These are phyloP conservation scores for Musca domestica DNA, from an alignment of 1,140 invertebrate species.

Conservation along the genomic window DNA sequence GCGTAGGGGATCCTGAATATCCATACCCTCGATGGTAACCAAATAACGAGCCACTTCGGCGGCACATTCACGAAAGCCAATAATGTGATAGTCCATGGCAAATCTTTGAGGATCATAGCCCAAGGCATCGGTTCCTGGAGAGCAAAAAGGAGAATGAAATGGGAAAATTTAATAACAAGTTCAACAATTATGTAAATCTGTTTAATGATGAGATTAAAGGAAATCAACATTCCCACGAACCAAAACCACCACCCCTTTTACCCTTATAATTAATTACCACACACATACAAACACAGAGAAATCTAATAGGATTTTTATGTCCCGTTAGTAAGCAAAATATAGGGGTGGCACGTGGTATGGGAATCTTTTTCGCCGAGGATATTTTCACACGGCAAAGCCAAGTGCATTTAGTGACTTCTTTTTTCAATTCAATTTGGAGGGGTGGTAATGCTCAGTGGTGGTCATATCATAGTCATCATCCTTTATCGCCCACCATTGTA, in stretches of 20 bases:
- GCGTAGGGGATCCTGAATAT: slow-evolving; percentile 89
- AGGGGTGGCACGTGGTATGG: slow-evolving; percentile 3
- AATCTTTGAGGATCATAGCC: slow-evolving; percentile 88
- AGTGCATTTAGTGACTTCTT: background rate
- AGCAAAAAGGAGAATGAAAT: slow-evolving; percentile 32
- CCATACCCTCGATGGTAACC: slow-evolving; percentile 90
- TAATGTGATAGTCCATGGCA: slow-evolving; percentile 94
- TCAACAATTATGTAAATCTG: slow-evolving; percentile 3
- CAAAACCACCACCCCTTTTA: slow-evolving; percentile 38
- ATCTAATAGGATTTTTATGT: slow-evolving; percentile 14
- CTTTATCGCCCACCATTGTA: too few relatives aligned
- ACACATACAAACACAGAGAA: too few relatives aligned
- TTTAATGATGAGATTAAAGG: slow-evolving; percentile 30
- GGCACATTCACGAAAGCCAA: slow-evolving; percentile 93
- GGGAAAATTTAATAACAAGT: slow-evolving; percentile 10
- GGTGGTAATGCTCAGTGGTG: background rate
- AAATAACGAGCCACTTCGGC: slow-evolving; percentile 93
- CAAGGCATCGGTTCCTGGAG: slow-evolving; percentile 72
- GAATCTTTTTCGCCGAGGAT: slow-evolving; percentile 1
- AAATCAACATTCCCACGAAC: slow-evolving; percentile 44
- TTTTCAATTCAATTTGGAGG: too few relatives aligned
- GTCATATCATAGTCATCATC: too few relatives aligned
- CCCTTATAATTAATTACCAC: background rate
- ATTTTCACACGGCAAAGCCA: background rate
- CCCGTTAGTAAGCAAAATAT: background rate